Evolutionary conservation across 30 jellyfish, hydroid and myxozoan species (phyloP).

Genomic region (Aurelia aurita complex sp. Pacific): DNA sequence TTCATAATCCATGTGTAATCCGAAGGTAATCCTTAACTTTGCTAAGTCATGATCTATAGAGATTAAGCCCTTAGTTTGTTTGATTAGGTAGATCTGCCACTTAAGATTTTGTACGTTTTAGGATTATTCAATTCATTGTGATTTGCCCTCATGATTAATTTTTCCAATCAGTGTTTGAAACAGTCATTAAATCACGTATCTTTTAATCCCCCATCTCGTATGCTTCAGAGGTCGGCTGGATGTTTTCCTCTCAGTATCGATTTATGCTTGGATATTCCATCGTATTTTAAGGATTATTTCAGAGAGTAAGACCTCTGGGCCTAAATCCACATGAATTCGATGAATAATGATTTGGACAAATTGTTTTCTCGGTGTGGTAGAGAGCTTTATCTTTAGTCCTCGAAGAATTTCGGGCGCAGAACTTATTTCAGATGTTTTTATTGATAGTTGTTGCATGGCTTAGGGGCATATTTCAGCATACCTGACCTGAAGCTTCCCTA

Average conservation of each 20-base stretch:
- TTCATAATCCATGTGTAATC: background rate
- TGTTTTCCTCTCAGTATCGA: background rate
- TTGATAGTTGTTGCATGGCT: no score
- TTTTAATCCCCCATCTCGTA: slow-evolving; percentile 34
- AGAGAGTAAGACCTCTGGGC: background rate
- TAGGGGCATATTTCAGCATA: no score
- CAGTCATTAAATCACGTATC: slow-evolving; percentile 33
- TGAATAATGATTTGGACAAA: no score
- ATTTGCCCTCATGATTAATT: slow-evolving; percentile 22
- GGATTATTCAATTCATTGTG: slow-evolving; percentile 43
- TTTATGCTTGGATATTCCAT: background rate
- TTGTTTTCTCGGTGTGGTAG: no score
- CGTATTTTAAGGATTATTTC: background rate
- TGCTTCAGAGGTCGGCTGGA: background rate
- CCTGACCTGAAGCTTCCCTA: no score
- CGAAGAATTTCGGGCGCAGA: no score
- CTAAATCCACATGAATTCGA: background rate
- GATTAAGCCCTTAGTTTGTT: slow-evolving; percentile 56
- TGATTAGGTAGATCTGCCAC: slow-evolving; percentile 44
- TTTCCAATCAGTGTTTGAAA: slow-evolving; percentile 50
- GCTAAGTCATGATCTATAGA: slow-evolving; percentile 59
- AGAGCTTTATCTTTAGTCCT: no score
- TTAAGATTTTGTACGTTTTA: slow-evolving; percentile 15
- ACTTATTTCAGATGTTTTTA: no score
- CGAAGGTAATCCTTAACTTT: slow-evolving; percentile 34